Percentiles rank a stretch among this genome's conserved stretches.
These are phyloP conservation scores for Colletes gigas DNA, from an alignment of 1,140 invertebrate species.

Conservation along the genomic window DNA sequence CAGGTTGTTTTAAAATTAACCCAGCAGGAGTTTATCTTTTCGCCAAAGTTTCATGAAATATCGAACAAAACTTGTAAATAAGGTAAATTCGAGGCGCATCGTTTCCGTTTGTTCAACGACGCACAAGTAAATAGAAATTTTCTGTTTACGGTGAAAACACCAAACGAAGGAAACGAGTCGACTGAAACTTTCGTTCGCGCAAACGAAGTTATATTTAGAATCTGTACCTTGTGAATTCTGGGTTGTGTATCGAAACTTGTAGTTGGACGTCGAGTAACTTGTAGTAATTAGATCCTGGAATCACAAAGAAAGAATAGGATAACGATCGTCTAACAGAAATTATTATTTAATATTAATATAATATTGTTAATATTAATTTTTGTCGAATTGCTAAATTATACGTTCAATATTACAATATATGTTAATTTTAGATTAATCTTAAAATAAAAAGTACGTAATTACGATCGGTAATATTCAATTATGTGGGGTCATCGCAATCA, in stretches of 20 bases:
- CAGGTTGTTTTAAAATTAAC: background rate
- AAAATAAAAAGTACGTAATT: too few relatives aligned
- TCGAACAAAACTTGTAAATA: background rate
- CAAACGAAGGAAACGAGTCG: conserved; percentile 3
- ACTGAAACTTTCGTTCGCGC: conserved; percentile 1
- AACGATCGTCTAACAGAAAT: too few relatives aligned
- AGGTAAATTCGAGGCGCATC: too few relatives aligned
- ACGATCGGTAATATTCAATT: too few relatives aligned
- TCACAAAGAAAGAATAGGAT: too few relatives aligned
- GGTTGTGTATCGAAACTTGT: background rate
- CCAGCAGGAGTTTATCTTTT: background rate
- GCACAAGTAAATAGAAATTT: conserved; percentile 30
- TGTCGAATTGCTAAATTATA: too few relatives aligned
- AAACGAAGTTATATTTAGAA: conserved; percentile 1
- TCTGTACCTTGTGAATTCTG: conserved; percentile 11
- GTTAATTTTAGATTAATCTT: too few relatives aligned
- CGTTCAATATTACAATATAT: too few relatives aligned
- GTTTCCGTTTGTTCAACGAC: too few relatives aligned
- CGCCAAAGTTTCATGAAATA: background rate
- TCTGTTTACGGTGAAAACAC: conserved; percentile 11
- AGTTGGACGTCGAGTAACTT: background rate
- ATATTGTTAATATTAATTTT: too few relatives aligned
- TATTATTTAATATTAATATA: too few relatives aligned
- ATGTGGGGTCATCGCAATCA: too few relatives aligned
- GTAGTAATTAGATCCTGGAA: background rate